Conservation (phyloP, 2,113 vertebrate genomes). For the Myrmecophaga tridactyla region DNA sequence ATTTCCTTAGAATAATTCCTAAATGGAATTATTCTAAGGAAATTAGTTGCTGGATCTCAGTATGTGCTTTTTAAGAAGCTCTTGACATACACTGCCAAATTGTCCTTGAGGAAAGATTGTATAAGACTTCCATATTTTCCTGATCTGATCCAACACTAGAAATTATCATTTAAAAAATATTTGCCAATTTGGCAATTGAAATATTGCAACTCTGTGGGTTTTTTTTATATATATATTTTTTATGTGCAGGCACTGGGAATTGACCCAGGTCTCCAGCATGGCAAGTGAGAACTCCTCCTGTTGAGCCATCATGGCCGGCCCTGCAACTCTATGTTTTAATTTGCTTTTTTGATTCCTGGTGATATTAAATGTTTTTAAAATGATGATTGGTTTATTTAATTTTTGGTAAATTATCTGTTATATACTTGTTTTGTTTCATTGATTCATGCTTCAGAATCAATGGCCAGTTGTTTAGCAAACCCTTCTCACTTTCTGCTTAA, state of each 20-base stretch:
- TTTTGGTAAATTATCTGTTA: not conserved
- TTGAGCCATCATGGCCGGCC: no score
- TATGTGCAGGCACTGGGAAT: no score
- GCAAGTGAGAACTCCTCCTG: no score
- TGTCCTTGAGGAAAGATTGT: not conserved
- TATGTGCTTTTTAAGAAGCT: not conserved
- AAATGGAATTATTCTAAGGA: no score
- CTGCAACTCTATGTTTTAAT: not conserved
- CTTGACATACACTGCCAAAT: not conserved
- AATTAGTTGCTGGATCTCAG: not conserved
- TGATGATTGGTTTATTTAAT: not conserved
- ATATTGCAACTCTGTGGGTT: not conserved
- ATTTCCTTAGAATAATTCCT: not conserved
- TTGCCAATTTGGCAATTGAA: not conserved
- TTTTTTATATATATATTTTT: no score
- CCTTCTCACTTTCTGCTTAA: not conserved
- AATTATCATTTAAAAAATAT: not conserved
- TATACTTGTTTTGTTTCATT: not conserved
- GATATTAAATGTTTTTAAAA: slow-evolving; percentile 40
- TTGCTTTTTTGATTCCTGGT: slow-evolving; percentile 34
- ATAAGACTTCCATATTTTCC: not conserved
- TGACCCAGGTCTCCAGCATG: no score
- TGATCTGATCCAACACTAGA: not conserved
- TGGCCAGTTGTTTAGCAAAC: not conserved
- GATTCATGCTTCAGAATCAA: not conserved